Conservation (phyloP, 1,140 invertebrate genomes). For the Eueides isabella region DNA sequence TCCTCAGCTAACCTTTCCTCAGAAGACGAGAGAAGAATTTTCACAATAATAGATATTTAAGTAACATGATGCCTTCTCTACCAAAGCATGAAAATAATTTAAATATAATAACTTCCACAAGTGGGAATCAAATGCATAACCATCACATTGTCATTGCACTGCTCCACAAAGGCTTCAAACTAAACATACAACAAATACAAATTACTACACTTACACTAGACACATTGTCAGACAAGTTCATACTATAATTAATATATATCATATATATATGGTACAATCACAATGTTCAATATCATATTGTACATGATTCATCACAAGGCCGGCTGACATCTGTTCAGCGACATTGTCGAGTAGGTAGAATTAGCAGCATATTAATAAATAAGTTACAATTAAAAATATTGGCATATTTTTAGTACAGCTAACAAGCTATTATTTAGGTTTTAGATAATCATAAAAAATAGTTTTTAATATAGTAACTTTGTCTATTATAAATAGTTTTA, state of each 20-base stretch:
- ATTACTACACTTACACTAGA: background rate
- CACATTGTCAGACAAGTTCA: slow-evolving; percentile 12
- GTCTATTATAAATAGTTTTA: background rate
- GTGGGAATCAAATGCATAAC: no score
- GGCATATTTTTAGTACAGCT: background rate
- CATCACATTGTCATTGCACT: no score
- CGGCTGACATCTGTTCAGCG: slow-evolving; percentile 28
- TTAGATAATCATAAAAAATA: background rate
- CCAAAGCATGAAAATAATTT: no score
- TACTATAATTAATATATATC: background rate
- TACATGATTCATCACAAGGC: slow-evolving; percentile 34
- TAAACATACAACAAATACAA: background rate
- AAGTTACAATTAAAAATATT: background rate
- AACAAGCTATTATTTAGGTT: background rate
- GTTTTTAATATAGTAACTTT: background rate
- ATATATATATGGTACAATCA: slow-evolving; percentile 9
- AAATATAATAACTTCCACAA: no score
- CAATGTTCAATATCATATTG: background rate
- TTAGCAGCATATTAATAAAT: background rate
- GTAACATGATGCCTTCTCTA: no score
- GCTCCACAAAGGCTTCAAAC: no score
- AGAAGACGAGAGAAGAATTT: no score
- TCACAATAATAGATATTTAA: no score
- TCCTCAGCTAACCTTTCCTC: no score
- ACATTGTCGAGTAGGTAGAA: slow-evolving; percentile 26